These are phyloP conservation scores for Brachionus asplanchnoidis DNA, from an alignment of 1,140 invertebrate species.

Conservation along the genomic window DNA sequence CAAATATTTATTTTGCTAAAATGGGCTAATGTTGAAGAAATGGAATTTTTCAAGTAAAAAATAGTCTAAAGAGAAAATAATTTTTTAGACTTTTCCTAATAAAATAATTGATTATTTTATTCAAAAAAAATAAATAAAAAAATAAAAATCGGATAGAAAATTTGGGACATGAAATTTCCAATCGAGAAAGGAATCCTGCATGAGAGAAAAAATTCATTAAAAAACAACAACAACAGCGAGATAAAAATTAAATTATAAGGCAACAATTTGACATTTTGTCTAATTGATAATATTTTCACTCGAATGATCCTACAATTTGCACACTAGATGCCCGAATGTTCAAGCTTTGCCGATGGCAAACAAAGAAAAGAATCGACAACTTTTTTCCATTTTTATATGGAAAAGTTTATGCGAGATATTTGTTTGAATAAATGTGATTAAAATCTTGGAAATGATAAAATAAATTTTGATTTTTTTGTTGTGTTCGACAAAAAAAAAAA, in stretches of 20 bases:
- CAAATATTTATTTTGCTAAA: not conserved
- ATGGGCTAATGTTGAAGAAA: not conserved
- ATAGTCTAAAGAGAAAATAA: not conserved
- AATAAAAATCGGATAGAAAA: not conserved
- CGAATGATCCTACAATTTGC: constrained; percentile 1
- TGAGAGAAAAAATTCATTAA: not conserved
- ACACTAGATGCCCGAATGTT: not conserved
- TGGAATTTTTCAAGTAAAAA: not conserved
- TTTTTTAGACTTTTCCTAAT: not conserved
- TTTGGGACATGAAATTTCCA: not conserved
- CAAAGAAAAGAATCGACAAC: not conserved
- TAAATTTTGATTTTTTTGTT: not conserved
- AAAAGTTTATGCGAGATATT: not conserved
- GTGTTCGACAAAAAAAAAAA: not conserved
- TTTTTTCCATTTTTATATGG: not conserved
- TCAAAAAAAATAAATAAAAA: not conserved
- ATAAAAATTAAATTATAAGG: not conserved
- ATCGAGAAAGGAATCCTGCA: not conserved
- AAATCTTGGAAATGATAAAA: not conserved
- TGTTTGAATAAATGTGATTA: not conserved
- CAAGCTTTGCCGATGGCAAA: not conserved
- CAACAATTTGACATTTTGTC: not conserved
- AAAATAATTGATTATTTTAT: not conserved
- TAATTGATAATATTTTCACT: not conserved
- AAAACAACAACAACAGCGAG: not conserved